phyloP scores from a whole-genome alignment of 2,797 vertebrate species.

The Erethizon dorsatum region DNA sequence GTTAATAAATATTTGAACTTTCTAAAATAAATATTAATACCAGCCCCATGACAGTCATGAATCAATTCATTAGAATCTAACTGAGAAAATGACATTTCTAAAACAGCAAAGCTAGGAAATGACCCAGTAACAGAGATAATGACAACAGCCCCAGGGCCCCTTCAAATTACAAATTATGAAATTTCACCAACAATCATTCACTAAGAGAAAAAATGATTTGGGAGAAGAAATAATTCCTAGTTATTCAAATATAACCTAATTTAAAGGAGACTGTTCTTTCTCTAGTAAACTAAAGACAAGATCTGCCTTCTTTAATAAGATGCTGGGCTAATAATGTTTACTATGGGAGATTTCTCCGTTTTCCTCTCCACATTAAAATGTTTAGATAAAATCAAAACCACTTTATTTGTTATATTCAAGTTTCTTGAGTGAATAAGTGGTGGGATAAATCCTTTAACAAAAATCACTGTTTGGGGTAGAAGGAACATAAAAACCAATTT shows the following conservation, averaged over 20 bases:
- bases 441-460: slow-evolving; percentile 57
- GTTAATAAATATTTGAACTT: slow-evolving; percentile 47
- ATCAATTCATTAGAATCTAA: slow-evolving; percentile 48
- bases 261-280: slow-evolving; percentile 61
- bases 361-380: slow-evolving; percentile 29
- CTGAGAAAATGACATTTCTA: slow-evolving; percentile 61
- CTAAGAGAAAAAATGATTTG: slow-evolving; percentile 56
- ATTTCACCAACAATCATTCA: slow-evolving; percentile 23
- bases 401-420: background rate
- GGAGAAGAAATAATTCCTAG: slow-evolving; percentile 51
- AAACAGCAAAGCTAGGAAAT: slow-evolving; percentile 24
- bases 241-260: slow-evolving; percentile 49
- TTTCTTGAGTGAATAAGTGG: slow-evolving; percentile 12
- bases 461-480: slow-evolving; percentile 49
- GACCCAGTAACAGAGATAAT: background rate
- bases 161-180: slow-evolving; percentile 14
- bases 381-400: slow-evolving; percentile 10
- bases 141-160: background rate
- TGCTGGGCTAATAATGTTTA: slow-evolving; percentile 32
- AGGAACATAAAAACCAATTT: background rate
- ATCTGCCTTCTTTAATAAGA: slow-evolving; percentile 48
- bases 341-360: background rate
- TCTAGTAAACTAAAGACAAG: slow-evolving; percentile 33
- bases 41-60: slow-evolving; percentile 4
- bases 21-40: slow-evolving; percentile 56